These are phyloP conservation scores for Ruditapes philippinarum DNA, from an alignment of 1,140 invertebrate genomes.

Conservation along the genomic window DNA sequence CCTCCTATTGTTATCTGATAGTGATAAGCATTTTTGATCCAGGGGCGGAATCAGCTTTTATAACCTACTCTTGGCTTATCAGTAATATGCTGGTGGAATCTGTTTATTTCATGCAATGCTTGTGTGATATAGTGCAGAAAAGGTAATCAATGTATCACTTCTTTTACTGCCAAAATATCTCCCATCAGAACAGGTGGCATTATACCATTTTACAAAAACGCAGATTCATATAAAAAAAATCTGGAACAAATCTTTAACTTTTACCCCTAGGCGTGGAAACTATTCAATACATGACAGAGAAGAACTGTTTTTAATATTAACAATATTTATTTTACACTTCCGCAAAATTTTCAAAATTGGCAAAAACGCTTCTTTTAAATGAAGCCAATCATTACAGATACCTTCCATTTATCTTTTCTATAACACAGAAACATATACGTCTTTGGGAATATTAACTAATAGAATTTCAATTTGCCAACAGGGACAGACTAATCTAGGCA, in stretches of 20 bases:
- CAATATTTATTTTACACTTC: too few relatives aligned
- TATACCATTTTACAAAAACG: too few relatives aligned
- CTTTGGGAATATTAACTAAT: not conserved
- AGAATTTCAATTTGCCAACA: constrained; percentile 33
- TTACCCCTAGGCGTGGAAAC: too few relatives aligned
- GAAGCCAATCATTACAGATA: too few relatives aligned
- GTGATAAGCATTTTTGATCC: constrained; percentile 17
- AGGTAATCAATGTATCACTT: constrained; percentile 23
- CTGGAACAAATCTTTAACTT: too few relatives aligned
- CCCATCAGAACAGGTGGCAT: not conserved
- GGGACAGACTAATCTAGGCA: not conserved
- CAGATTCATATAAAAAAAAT: too few relatives aligned
- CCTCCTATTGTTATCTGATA: constrained; percentile 47
- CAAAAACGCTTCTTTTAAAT: too few relatives aligned
- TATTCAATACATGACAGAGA: too few relatives aligned
- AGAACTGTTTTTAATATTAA: too few relatives aligned
- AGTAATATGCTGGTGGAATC: not conserved
- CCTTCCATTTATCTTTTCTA: too few relatives aligned
- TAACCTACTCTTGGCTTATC: constrained; percentile 2
- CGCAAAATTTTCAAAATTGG: too few relatives aligned
- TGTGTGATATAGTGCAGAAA: constrained; percentile 16
- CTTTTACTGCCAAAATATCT: not conserved
- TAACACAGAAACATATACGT: not conserved
- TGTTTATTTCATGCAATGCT: not conserved
- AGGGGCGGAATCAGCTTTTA: not conserved